Evolutionary conservation across 2,888 invertebrate genomes (phyloP), one percentile per base, ranked within the genome.

Genomic region (Cephus sareptanus): DNA sequence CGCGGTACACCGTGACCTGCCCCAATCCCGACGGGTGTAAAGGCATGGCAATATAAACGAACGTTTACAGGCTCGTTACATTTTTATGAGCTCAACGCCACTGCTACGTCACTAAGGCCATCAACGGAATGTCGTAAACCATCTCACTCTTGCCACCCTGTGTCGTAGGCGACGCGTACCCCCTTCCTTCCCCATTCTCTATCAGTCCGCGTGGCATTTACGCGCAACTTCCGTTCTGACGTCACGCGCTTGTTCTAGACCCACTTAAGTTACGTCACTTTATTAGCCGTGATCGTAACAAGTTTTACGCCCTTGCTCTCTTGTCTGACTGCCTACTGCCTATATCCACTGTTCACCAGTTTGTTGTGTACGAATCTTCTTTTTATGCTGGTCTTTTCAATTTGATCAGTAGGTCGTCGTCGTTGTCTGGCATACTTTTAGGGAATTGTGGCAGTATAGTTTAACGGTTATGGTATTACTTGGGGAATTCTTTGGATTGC

Each of bases 21-120:
- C 91, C 88, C 89, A 91, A 91, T 89, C 87, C 87, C 85, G 87
- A 86, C 86, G 88, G 85, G 89, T 84, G 88, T 89, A 90, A 90
- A 90, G 88, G 85, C 88, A 86, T 86, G 88, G 91, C 91, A 89
- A 90, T 91, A 91, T 91, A 91, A 91, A 89, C 90, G 90, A 91
- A 90, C 91, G 91, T 91, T 91, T 91, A 91, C 91, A 91, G 90
- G 91, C 91, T 91, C 91, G 91, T 91, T 91, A 91, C 91, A 91
- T 91, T 91, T 91, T 91, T 91, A 91, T 91, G 91, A 88, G 89
- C 90, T 89, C 90, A 90, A 88, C 90, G 90, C 84, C 90, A 87
- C 90, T 87, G 87, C 88, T 87, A 89, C 87, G 88, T 84, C 84
- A 86, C 90, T 87, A 87, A 85, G 88, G 84, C 90, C 90, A 90